Evolutionary conservation across 2,797 vertebrate genomes (phyloP), one percentile per base, ranked within the genome.

Genomic region (Sternarchorhynchus goeldii): DNA sequence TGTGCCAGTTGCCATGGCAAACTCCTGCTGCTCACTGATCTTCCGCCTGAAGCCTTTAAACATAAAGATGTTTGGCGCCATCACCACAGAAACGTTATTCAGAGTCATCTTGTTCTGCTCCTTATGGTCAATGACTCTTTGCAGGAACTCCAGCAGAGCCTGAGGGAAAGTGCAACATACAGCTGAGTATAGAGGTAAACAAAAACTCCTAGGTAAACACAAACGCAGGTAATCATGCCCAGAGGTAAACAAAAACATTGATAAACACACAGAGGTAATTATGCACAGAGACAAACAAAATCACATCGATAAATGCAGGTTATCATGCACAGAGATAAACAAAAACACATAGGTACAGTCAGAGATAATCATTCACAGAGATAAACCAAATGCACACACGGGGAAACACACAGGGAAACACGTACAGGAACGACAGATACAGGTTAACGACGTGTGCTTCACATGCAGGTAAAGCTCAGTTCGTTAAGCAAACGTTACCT

Each of bases 31-130:
- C 74, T 96, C 96, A 0, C 88, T 91, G 56, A 92, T 84, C 89
- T 98, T 98, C 71, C 91, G 90, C 78, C 93, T 91, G 76, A 95
- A 87, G 0, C 94, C 90, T 78, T 95, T 96, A 83, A 94, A 95
- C 39, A 96, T 96, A 91, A 99, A 98, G 89, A 99, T 95, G 90
- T 98, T 99, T 36, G 98, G 98, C 5, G 97, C 95, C 95, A 99
- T 98, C 85, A 99, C 94, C 90, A 99, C 94, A 0, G 97, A 95
- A 21, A 98, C 93, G 7, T 99, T 99, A 88, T 95, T 97, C 58
- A 95, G 83, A 0, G 94, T 99, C 98, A 99, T 99, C 91, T 96
- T 98, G 83, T 99, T 99, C 82, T 94, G 93, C 75, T 94, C 93
- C 89, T 93, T 94, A 82, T 94, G 95, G 86, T 96, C 94, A 69